Percentiles rank a stretch among this genome's conserved stretches.
Conservation (phyloP, 2,888 invertebrate genomes). For the Timema cristinae region DNA sequence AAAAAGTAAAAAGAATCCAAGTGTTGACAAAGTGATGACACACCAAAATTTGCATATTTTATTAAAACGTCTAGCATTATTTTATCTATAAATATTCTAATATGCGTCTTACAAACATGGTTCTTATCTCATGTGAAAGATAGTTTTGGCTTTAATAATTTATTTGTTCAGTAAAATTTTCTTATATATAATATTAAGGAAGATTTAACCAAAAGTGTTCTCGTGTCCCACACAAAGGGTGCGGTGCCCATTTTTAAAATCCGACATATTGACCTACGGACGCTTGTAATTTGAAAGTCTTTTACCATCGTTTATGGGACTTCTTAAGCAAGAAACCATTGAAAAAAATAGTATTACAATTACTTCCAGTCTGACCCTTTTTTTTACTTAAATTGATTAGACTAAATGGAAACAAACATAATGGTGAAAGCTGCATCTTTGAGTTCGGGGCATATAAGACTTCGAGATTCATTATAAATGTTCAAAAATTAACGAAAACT, state of each 20-base stretch:
- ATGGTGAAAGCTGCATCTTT: too few relatives aligned
- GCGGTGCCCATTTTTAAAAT: neutral
- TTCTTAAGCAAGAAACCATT: neutral
- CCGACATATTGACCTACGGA: neutral
- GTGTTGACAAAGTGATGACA: neutral
- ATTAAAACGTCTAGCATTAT: neutral
- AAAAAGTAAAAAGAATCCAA: too few relatives aligned
- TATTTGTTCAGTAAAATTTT: neutral
- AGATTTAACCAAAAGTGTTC: neutral
- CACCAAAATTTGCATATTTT: neutral
- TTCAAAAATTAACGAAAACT: too few relatives aligned
- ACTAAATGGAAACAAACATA: too few relatives aligned
- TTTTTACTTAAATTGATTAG: neutral
- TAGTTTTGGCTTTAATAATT: neutral
- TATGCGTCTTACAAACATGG: neutral
- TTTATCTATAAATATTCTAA: neutral
- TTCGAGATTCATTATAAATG: too few relatives aligned
- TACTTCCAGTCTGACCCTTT: conserved; percentile 2
- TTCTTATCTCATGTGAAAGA: neutral
- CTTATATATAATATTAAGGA: neutral
- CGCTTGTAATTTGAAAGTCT: neutral
- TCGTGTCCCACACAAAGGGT: neutral
- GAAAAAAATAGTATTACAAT: neutral
- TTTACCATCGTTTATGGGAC: neutral
- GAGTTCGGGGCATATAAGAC: too few relatives aligned